Evolutionary conservation across 92 coral and sea anemone species (phyloP).

Genomic region (Diadumene lineata): DNA sequence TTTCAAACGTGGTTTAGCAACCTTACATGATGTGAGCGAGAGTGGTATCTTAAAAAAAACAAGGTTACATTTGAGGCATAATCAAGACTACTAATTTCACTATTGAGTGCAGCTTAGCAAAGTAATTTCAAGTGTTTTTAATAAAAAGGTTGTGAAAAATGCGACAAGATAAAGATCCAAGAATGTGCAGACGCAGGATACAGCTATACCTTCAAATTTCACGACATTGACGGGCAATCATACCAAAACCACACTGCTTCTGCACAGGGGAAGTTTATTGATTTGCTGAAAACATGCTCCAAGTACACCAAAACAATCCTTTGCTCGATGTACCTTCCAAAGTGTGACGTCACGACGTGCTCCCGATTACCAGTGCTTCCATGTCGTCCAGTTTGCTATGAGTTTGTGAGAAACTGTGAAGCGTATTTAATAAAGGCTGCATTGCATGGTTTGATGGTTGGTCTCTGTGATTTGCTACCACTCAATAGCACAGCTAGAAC

Average conservation of each 20-base stretch:
- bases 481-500: constrained; percentile 10
- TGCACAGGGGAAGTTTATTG: constrained; percentile 4
- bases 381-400: constrained; percentile 63
- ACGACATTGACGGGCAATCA: constrained; percentile 26
- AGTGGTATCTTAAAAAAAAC: no score
- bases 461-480: constrained; percentile 64
- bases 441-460: constrained; percentile 37
- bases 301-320: constrained; percentile 46
- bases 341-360: constrained; percentile 37
- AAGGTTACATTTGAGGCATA: no score
- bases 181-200: constrained; percentile 57
- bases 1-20: no score
- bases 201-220: constrained; percentile 40
- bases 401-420: constrained; percentile 54
- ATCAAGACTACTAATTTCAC: no score
- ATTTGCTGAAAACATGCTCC: constrained; percentile 36
- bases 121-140: no score
- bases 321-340: constrained; percentile 60
- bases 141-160: constrained; percentile 39
- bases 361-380: constrained; percentile 55
- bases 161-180: constrained; percentile 38
- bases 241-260: constrained; percentile 41
- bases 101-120: no score
- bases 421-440: constrained; percentile 26
- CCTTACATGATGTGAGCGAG: no score